Evolutionary conservation across 2,888 invertebrate species (phyloP).

Genomic region (Carterocephalus palaemon): DNA sequence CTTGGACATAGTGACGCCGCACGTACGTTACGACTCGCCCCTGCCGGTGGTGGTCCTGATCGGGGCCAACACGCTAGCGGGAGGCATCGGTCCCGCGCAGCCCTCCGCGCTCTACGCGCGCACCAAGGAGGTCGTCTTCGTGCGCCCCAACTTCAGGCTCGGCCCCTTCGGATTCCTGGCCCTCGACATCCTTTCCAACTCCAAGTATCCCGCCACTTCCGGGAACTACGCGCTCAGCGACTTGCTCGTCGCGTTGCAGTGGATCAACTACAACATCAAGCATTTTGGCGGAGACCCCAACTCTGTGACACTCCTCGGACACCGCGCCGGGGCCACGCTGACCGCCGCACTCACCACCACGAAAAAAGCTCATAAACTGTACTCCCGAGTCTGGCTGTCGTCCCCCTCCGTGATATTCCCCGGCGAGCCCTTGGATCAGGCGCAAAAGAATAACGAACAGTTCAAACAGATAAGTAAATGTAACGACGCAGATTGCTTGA

Average conservation of each 20-base stretch:
- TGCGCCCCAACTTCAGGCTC: constrained; percentile 90
- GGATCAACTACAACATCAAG: constrained; percentile 89
- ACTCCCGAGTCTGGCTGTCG: constrained; percentile 88
- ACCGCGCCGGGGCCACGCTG: constrained; percentile 90
- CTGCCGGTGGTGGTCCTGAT: constrained; percentile 90
- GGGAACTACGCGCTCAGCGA: constrained; percentile 94
- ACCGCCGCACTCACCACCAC: constrained; percentile 85
- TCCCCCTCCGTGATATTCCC: constrained; percentile 87
- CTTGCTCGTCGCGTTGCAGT: constrained; percentile 85
- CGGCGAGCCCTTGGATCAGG: constrained; percentile 78
- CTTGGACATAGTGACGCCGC: constrained; percentile 89
- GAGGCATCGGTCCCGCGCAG: constrained; percentile 85
- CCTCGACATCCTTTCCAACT: constrained; percentile 82
- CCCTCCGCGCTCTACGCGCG: constrained; percentile 88
- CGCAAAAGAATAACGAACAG: constrained; percentile 80
- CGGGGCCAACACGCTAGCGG: constrained; percentile 87
- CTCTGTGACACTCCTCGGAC: constrained; percentile 89
- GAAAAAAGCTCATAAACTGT: constrained; percentile 81
- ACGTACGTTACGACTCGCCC: constrained; percentile 87
- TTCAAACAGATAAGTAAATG: constrained; percentile 80
- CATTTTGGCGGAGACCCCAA: constrained; percentile 90
- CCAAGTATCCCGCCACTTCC: constrained; percentile 85
- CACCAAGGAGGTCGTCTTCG: constrained; percentile 89
- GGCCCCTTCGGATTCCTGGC: constrained; percentile 91
- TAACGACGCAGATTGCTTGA: constrained; percentile 78